These are phyloP conservation scores for Brachynemurus nebulosus DNA, from an alignment of 2,888 invertebrate genomes.

Conservation along the genomic window DNA sequence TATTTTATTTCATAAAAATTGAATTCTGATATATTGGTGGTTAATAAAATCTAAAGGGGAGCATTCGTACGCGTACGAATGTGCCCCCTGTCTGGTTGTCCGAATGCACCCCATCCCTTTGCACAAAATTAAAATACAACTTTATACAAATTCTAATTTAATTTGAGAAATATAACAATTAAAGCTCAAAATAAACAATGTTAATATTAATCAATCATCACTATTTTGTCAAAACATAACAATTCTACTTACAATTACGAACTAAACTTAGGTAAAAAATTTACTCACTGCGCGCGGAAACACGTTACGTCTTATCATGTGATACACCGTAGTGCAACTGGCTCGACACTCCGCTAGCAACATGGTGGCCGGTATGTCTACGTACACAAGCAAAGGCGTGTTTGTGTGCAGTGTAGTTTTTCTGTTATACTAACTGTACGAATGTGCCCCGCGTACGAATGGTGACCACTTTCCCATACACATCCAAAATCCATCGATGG, in stretches of 20 bases:
- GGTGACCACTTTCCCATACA: conserved; percentile 9
- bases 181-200: conserved; percentile 1
- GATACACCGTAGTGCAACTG: conserved; percentile 7
- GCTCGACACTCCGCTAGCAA: conserved; percentile 5
- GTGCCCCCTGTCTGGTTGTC: too few relatives aligned
- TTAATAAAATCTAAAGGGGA: not conserved
- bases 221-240: conserved; percentile 4
- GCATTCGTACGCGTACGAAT: not conserved
- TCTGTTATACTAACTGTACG: conserved; percentile 8
- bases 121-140: not conserved
- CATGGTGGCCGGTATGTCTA: conserved; percentile 5
- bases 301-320: conserved; percentile 6
- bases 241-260: conserved; percentile 5
- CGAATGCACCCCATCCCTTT: not conserved
- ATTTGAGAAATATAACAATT: not conserved
- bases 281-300: conserved; percentile 10
- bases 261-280: conserved; percentile 7
- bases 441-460: conserved; percentile 12
- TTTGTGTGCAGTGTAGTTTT: conserved; percentile 7
- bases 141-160: not conserved
- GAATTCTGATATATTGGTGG: not conserved
- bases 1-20: too few relatives aligned
- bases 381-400: conserved; percentile 7
- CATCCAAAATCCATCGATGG: too few relatives aligned
- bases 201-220: conserved; percentile 2